Percentiles rank a stretch among this genome's conserved stretches.
Conservation (phyloP, 2,113 vertebrate genomes). For the Xiphophorus maculatus region DNA sequence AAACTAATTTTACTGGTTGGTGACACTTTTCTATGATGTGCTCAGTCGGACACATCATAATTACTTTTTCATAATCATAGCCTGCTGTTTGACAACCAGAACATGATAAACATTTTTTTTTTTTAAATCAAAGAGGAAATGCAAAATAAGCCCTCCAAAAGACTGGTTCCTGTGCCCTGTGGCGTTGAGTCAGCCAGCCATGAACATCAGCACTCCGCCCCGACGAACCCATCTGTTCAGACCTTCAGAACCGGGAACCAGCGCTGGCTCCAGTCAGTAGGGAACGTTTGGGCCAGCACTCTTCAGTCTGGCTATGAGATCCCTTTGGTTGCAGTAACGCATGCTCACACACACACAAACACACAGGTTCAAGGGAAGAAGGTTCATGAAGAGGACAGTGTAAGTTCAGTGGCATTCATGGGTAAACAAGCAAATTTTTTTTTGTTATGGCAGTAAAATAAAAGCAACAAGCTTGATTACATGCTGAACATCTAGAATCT, state of each 20-base stretch:
- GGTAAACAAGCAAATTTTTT: too few relatives aligned
- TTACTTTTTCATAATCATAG: conserved; percentile 44
- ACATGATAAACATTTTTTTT: conserved; percentile 12
- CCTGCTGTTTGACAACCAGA: conserved; percentile 44
- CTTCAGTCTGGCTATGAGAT: conserved; percentile 30
- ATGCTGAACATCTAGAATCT: too few relatives aligned
- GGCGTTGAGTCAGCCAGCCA: conserved; percentile 47
- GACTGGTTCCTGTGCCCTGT: conserved; percentile 7
- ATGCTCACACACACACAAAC: too few relatives aligned
- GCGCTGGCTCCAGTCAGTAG: conserved; percentile 14
- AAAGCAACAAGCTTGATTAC: too few relatives aligned
- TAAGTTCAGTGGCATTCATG: too few relatives aligned
- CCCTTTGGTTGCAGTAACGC: too few relatives aligned
- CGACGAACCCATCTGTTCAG: conserved; percentile 70
- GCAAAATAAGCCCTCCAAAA: background rate
- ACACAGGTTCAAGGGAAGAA: too few relatives aligned
- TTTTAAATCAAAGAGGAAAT: background rate
- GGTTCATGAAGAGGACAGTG: too few relatives aligned
- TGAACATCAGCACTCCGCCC: conserved; percentile 70
- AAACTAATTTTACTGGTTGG: conserved; percentile 22
- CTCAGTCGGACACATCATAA: conserved; percentile 53
- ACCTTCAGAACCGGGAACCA: conserved; percentile 39
- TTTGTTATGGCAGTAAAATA: too few relatives aligned
- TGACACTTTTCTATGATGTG: conserved; percentile 31
- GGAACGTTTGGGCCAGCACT: conserved; percentile 35